These are phyloP conservation scores for Xenentodon cancila DNA, from an alignment of 2,797 vertebrate species.

Conservation along the genomic window DNA sequence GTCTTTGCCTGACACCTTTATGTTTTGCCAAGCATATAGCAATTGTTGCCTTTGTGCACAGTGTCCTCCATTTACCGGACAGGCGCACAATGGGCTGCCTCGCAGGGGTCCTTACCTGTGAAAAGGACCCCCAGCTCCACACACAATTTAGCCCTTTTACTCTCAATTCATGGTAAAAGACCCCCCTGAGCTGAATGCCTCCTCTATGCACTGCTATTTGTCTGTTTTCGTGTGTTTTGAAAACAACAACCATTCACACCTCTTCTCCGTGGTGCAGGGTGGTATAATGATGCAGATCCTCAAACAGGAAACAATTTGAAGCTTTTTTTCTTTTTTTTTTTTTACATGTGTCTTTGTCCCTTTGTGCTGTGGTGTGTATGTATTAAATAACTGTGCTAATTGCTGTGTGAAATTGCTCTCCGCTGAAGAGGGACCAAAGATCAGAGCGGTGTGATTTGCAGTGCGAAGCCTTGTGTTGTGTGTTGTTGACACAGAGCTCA, in stretches of 20 bases:
- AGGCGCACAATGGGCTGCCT: slow-evolving; percentile 77
- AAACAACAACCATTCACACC: slow-evolving; percentile 83
- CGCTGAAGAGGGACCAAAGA: slow-evolving; percentile 46
- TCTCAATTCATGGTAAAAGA: slow-evolving; percentile 79
- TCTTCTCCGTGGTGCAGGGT: slow-evolving; percentile 62
- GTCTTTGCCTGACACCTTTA: slow-evolving; percentile 82
- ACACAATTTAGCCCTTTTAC: slow-evolving; percentile 75
- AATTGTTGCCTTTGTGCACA: slow-evolving; percentile 82
- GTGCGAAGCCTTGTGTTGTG: slow-evolving; percentile 1
- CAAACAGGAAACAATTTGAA: slow-evolving; percentile 75
- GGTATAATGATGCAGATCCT: slow-evolving; percentile 77
- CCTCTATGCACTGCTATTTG: slow-evolving; percentile 80
- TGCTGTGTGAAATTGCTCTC: slow-evolving; percentile 69
- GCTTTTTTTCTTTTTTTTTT: slow-evolving; percentile 2
- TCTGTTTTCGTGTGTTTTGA: slow-evolving; percentile 84
- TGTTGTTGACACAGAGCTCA: slow-evolving; percentile 35
- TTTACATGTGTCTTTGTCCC: slow-evolving; percentile 48
- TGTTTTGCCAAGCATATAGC: slow-evolving; percentile 74
- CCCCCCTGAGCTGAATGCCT: slow-evolving; percentile 75
- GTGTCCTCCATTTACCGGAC: slow-evolving; percentile 78
- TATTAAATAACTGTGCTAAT: slow-evolving; percentile 74
- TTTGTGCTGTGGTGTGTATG: slow-evolving; percentile 47
- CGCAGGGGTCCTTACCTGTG: slow-evolving; percentile 84
- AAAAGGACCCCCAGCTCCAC: slow-evolving; percentile 81
- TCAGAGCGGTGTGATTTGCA: slow-evolving; percentile 52